Percentiles rank a stretch among this genome's conserved stretches.
Evolutionary conservation across 2,113 vertebrate genomes (phyloP).

Genomic region (Zosterops pallidus): DNA sequence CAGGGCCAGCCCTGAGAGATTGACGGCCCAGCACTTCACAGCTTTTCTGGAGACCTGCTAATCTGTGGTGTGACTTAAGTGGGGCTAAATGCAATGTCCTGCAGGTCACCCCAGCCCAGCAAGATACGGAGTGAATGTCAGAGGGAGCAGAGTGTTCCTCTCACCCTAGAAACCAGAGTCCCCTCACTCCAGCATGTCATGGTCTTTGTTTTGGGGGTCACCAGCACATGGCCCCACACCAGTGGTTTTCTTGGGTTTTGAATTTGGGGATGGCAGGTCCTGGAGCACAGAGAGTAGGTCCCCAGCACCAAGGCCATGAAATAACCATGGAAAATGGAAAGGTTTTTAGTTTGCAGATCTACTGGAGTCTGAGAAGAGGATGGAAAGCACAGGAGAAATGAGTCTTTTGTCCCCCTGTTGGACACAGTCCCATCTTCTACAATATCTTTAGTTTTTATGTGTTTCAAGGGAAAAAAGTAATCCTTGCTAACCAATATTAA

Average conservation of each 20-base stretch:
- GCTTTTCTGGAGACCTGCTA: not conserved
- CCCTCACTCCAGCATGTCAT: fast-evolving
- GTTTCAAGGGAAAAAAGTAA: not conserved
- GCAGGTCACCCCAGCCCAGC: not conserved
- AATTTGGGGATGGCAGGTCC: not conserved
- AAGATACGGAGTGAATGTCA: not conserved
- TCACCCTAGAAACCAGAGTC: not conserved
- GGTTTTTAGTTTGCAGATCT: not conserved
- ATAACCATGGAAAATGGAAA: not conserved
- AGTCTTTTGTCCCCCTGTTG: not conserved
- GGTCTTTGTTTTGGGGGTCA: not conserved
- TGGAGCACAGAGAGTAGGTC: not conserved
- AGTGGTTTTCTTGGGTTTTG: not conserved
- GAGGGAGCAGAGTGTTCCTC: not conserved
- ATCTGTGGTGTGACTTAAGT: not conserved
- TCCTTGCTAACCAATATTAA: not conserved
- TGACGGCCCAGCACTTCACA: fast-evolving
- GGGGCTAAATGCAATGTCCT: not conserved
- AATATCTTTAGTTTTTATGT: not conserved
- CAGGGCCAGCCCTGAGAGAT: not conserved
- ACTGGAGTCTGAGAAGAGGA: not conserved
- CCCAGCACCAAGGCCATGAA: not conserved
- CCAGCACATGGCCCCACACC: not conserved
- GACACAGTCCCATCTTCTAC: not conserved
- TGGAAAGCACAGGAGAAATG: not conserved